Evolutionary conservation across 2,888 invertebrate species (phyloP), one percentile per base, ranked within the genome.

Genomic region (Pseudoips prasinana): DNA sequence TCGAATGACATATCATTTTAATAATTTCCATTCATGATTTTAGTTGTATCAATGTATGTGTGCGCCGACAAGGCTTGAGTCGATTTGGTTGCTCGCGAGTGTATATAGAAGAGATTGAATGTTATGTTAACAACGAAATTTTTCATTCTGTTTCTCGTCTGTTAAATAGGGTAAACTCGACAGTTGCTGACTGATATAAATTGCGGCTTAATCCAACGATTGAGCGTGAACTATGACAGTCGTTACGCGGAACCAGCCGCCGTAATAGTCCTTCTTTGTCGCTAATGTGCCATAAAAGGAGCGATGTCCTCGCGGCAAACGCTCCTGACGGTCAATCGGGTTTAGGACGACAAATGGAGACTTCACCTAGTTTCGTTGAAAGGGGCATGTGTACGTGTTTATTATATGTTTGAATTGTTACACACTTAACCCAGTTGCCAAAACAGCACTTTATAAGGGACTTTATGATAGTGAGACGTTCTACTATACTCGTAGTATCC

Each of bases 221-320:
- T 77, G 75, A 76, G 77, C 74, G 74, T 81, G 82, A 84, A 78
- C 78, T 83, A 83, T 81, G 73, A 63, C 56, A 37, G 71, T 82
- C 83, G 77, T 83, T 82, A 80, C 64, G 57, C 51, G 67, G 63
- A 69, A 68, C 66, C 72, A 65, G 61, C 66, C 65, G 57, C 43
- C 63, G 68, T 77, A 78, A 82, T 81, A 70, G 74, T 66, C 73
- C 71, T 74, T 75, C 74, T 81, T 80, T 74, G 70, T 70, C 70
- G 72, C 75, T 79, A 82, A 83, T 81, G 79, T 64, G 65, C 73
- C 67, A 73, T 75, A 73, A 79, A 73, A 68, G 67, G 58, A 58
- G 39, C 55, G 46, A 58, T 67, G 63, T 70, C 73, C 68, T 61
- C 58, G 43, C 51, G 51, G 58, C 54, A 45, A 68, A 59, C 50